These are phyloP conservation scores for Xerus rutilus DNA, from an alignment of 2,797 vertebrate genomes.

Conservation along the genomic window DNA sequence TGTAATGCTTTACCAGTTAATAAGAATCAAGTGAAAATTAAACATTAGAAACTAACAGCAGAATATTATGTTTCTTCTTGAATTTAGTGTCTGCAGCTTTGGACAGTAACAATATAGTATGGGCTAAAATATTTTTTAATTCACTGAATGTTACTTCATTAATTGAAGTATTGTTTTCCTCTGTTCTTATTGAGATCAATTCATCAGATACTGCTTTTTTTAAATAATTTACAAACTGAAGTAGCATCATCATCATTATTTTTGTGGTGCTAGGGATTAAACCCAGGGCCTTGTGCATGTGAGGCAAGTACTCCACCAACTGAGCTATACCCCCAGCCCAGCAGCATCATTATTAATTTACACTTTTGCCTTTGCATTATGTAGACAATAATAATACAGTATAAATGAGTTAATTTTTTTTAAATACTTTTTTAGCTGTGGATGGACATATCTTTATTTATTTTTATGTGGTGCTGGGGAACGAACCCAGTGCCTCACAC, in stretches of 20 bases:
- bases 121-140: background rate
- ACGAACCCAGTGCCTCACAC: too few species aligned
- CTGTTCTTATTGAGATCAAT: background rate
- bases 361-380: background rate
- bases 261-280: too few species aligned
- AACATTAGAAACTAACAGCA: background rate
- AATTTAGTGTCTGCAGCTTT: background rate
- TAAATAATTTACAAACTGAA: background rate
- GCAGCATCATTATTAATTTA: background rate
- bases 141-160: background rate
- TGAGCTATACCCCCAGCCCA: too few species aligned
- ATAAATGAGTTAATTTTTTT: background rate
- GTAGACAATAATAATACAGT: background rate
- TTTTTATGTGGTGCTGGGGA: too few species aligned
- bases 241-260: background rate
- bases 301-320: too few species aligned
- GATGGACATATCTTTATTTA: too few species aligned
- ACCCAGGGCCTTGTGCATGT: too few species aligned
- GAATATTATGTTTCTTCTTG: background rate
- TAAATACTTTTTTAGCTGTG: too few species aligned
- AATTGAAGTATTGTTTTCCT: background rate
- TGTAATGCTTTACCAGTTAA: background rate
- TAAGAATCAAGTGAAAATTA: background rate
- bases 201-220: background rate
- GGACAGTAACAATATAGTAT: background rate